Percentiles rank a stretch among this genome's conserved stretches.
phyloP scores from a whole-genome alignment of 2,113 vertebrate species.

The Riparia riparia region DNA sequence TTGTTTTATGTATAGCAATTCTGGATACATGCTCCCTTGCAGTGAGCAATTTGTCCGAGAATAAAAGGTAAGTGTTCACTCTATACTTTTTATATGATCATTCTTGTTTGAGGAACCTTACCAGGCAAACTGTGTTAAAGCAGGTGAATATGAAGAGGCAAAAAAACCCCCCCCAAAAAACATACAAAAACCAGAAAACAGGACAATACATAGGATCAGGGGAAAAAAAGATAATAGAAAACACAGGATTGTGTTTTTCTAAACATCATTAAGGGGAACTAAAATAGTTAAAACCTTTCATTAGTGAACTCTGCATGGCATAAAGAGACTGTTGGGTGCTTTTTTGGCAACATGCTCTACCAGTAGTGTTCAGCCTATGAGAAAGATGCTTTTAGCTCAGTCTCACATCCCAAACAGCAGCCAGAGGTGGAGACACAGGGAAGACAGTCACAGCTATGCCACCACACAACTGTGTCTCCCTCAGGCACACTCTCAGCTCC shows the following conservation, averaged over 20 bases:
- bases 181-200: not conserved
- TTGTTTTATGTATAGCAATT: slow-evolving; percentile 53
- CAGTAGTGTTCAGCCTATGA: not conserved
- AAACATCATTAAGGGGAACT: not conserved
- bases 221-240: accelerated
- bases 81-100: slow-evolving; percentile 9
- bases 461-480: accelerated
- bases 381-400: not conserved
- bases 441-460: not conserved
- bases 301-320: not conserved
- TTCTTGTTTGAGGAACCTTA: slow-evolving; percentile 3
- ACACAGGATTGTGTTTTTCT: not conserved
- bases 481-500: not conserved
- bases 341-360: not conserved
- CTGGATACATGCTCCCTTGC: slow-evolving; percentile 1
- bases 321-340: not conserved
- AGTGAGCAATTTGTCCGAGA: slow-evolving; percentile 25
- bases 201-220: not conserved
- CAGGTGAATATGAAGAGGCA: not conserved
- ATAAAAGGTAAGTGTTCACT: slow-evolving; percentile 38
- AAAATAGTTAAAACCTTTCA: not conserved
- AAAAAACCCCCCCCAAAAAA: not conserved
- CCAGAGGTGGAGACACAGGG: not conserved
- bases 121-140: not conserved
- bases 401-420: not conserved